Percentiles rank a stretch among this genome's conserved stretches.
Conservation (phyloP, 2,888 invertebrate species). For the Pachymerium ferrugineum region DNA sequence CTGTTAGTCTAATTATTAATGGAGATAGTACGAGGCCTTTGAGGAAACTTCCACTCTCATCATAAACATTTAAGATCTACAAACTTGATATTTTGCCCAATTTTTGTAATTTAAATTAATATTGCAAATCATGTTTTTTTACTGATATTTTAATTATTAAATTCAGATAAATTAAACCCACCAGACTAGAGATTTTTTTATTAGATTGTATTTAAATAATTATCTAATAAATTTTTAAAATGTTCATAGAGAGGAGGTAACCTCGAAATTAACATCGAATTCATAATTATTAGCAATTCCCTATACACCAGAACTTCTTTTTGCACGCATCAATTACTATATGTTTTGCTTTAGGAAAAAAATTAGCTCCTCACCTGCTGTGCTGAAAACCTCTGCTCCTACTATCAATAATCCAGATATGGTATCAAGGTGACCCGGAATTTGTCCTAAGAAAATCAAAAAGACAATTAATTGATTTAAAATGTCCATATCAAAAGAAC, state of each 20-base stretch:
- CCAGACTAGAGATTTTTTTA: neutral
- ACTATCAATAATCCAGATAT: conserved; percentile 2
- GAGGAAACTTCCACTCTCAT: neutral
- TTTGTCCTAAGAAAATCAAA: neutral
- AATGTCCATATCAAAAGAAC: neutral
- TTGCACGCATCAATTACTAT: neutral
- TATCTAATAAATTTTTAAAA: neutral
- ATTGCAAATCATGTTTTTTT: no score
- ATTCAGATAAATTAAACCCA: neutral
- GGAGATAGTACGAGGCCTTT: neutral
- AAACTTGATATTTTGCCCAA: no score
- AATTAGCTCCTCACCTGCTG: conserved; percentile 9
- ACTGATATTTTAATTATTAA: neutral
- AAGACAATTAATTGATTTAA: neutral
- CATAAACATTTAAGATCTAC: no score
- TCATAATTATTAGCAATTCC: neutral
- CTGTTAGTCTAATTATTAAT: conserved; percentile 10
- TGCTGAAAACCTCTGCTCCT: neutral
- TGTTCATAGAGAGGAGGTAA: neutral
- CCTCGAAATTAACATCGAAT: neutral
- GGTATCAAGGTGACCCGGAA: conserved; percentile 17
- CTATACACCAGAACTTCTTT: neutral
- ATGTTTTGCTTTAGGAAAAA: neutral
- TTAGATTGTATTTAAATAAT: neutral
- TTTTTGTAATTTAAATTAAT: neutral